Base-by-base conservation (phyloP, 2,888 invertebrate species). In the Gastrophysa polygoni region DNA sequence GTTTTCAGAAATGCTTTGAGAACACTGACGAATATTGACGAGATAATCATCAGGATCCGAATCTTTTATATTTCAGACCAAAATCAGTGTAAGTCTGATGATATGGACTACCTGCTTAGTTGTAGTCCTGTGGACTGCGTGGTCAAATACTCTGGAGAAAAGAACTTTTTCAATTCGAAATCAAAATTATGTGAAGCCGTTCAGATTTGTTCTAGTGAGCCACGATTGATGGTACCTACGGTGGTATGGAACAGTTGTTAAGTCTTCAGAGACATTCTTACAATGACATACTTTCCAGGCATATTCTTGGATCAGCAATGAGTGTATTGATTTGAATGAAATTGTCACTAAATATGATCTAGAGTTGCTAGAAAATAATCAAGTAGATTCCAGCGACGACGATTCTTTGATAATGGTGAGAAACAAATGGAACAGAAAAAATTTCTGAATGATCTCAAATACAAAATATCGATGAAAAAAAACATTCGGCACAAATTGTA, bases 81-180 rank as follows among this genome's bases (percentile, higher is more conserved):
- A 44, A 44, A 49, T 17, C 21, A 52, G 47, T 83, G 83, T 60
- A 51, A 71, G 4, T 77, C 78, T 2, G 63, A 74, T 67, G 86
- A 86, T 75, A 75, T 82, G 71, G 82, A 86, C 61, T 82, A 83
- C 14, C 74, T 82, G 8, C 75, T 79, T 18, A 80, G 81, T 38
- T 86, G 86, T 68, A 78, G 76, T n/a, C 84, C 84, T 0, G 80
- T 84, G 0, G 82, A 85, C 68, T 86, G 86, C 68, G 82, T 83
- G 60, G 81, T 83, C 66, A 86, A 86, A 63, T 86, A 86, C 73
- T 82, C 84, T 52, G 86, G 85, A 0, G 76, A 75, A 54, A 80
- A 82, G 34, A 85, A 81, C 72, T 86, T 78, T 68, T 86, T 82
- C 70, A 85, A 85, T 71, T 63, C 71, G 6, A 69, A 70, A 29